Conservation (phyloP, 2,797 vertebrate species). For the Rhinogobio ventralis region DNA sequence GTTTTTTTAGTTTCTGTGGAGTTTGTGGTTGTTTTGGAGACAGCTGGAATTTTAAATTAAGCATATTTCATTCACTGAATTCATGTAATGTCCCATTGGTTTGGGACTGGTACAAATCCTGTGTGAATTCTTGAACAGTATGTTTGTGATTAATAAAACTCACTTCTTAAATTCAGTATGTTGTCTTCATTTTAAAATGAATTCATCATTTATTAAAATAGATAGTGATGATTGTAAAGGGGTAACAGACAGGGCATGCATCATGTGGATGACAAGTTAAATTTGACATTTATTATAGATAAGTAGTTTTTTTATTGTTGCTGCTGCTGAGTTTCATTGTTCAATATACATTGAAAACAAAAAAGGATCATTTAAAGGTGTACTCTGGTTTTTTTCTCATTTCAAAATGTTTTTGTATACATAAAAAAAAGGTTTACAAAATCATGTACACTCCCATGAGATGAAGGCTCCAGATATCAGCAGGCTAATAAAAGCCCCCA, state of each 20-base stretch:
- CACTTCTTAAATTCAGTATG: slow-evolving; percentile 69
- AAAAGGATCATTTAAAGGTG: not conserved
- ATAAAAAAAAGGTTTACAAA: not conserved
- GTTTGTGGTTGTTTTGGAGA: slow-evolving; percentile 41
- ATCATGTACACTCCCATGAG: not conserved
- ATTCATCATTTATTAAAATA: not conserved
- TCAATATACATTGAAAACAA: not conserved
- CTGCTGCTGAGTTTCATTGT: not conserved
- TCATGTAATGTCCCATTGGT: slow-evolving; percentile 62
- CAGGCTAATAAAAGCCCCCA: too few species aligned
- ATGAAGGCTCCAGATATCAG: not conserved
- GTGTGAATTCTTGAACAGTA: slow-evolving; percentile 75
- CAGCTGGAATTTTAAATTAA: slow-evolving; percentile 31
- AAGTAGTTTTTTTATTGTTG: not conserved
- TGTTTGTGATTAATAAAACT: slow-evolving; percentile 84
- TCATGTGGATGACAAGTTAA: not conserved
- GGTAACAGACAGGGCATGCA: not conserved
- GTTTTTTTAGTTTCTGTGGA: slow-evolving; percentile 32
- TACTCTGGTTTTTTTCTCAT: not conserved
- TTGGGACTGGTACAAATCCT: slow-evolving; percentile 64
- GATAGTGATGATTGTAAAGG: not conserved
- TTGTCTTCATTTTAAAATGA: slow-evolving; percentile 18
- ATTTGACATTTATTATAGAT: not conserved
- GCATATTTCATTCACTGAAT: slow-evolving; percentile 39
- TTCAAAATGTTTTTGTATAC: not conserved